Conservation (phyloP, 2,797 vertebrate genomes). For the Pseudochirops cupreus region DNA sequence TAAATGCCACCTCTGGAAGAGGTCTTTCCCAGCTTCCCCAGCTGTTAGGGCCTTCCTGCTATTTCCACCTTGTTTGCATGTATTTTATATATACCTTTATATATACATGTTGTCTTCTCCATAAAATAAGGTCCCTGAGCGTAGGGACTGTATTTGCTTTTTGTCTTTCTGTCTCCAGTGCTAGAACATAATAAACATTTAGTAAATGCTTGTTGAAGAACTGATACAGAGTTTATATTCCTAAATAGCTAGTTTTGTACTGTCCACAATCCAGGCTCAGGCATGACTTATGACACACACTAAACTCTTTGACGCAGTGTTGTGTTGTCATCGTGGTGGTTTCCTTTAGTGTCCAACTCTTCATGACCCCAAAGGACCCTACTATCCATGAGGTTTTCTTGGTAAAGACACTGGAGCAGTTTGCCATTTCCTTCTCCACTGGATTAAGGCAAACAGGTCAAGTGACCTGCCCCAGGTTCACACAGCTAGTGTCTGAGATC, state of each 20-base stretch:
- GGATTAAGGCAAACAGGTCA: background rate
- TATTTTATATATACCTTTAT: background rate
- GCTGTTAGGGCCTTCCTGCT: background rate
- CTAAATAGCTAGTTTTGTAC: background rate
- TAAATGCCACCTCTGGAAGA: background rate
- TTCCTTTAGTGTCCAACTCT: background rate
- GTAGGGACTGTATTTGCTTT: background rate
- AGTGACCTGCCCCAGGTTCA: background rate
- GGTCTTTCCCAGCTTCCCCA: background rate
- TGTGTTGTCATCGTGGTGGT: background rate
- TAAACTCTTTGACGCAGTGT: background rate
- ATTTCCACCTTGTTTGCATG: background rate
- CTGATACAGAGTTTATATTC: background rate
- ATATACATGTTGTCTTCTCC: background rate
- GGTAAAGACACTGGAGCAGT: background rate
- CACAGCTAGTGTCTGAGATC: background rate
- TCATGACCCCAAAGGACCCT: background rate
- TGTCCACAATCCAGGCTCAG: background rate
- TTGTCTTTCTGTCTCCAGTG: background rate
- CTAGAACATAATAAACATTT: background rate
- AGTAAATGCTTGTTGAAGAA: background rate
- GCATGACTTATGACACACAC: background rate
- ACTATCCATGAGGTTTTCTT: background rate
- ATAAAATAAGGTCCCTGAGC: background rate
- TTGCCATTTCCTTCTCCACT: background rate